Evolutionary conservation across 1,140 invertebrate species (phyloP).

Genomic region (Bombus superbus): DNA sequence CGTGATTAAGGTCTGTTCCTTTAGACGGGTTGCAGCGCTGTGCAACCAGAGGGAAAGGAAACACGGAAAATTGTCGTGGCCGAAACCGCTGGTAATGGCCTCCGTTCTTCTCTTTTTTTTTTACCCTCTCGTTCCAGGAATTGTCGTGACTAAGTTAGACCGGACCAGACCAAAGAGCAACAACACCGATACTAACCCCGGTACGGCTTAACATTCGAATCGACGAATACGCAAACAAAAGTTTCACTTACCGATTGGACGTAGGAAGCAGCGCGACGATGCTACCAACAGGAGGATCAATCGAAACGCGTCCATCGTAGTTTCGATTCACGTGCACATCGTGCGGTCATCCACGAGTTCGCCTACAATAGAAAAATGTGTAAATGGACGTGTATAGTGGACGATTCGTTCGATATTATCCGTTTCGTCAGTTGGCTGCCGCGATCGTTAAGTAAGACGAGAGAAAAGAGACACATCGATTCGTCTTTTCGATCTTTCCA

Average conservation of each 20-base stretch:
- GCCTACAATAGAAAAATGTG: conserved; percentile 56
- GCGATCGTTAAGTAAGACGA: neutral
- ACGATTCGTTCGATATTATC: neutral
- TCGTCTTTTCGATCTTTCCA: neutral
- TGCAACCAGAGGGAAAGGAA: neutral
- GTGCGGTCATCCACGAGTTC: conserved; percentile 54
- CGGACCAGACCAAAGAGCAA: neutral
- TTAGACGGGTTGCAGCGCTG: neutral
- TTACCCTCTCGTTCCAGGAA: neutral
- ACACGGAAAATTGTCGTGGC: neutral
- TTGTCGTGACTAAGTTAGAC: neutral
- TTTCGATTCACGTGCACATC: conserved; percentile 61
- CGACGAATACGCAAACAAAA: conserved; percentile 15
- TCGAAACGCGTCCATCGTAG: conserved; percentile 49
- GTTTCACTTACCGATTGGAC: conserved; percentile 53
- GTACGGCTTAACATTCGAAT: neutral
- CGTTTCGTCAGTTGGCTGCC: neutral
- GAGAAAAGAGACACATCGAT: neutral
- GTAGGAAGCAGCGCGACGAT: conserved; percentile 52
- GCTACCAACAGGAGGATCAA: conserved; percentile 58
- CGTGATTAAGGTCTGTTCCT: conserved; percentile 61
- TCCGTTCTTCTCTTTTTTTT: too few species aligned
- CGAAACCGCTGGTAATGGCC: neutral
- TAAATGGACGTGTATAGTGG: neutral
- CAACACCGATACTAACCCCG: neutral